Percentiles rank a stretch among this genome's conserved stretches.
These are phyloP conservation scores for Romanomermis culicivorax DNA, from an alignment of 2,888 invertebrate species.

Conservation along the genomic window DNA sequence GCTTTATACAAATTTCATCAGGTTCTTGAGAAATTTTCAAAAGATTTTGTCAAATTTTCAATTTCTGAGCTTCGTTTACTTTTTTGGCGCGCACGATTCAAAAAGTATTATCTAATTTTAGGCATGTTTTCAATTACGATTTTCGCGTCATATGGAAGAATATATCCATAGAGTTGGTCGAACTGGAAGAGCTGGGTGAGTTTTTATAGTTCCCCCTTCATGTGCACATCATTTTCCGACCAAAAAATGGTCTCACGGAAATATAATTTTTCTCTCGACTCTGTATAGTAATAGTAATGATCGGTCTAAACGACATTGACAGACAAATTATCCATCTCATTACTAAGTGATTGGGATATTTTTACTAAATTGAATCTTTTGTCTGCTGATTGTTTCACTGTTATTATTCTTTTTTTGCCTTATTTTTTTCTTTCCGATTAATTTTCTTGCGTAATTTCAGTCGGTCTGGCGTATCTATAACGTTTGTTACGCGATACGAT, in stretches of 20 bases:
- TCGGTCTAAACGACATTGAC: not conserved
- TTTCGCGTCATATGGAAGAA: constrained; percentile 78
- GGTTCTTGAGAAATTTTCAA: not conserved
- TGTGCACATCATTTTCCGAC: too few species aligned
- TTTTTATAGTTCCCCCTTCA: too few species aligned
- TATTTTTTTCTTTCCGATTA: too few species aligned
- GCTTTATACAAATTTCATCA: not conserved
- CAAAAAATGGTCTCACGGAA: too few species aligned
- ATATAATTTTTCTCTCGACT: not conserved
- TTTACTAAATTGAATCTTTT: too few species aligned
- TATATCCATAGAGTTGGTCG: constrained; percentile 88
- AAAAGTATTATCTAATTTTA: constrained; percentile 29
- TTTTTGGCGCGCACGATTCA: not conserved
- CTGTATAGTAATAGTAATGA: too few species aligned
- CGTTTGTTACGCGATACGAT: constrained; percentile 52
- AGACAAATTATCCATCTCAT: too few species aligned
- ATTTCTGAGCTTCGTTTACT: too few species aligned
- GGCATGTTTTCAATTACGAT: constrained; percentile 73
- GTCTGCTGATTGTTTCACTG: too few species aligned
- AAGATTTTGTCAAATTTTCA: not conserved
- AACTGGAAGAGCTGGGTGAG: constrained; percentile 64
- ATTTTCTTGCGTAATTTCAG: too few species aligned
- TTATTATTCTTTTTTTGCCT: too few species aligned
- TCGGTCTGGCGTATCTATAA: constrained; percentile 55
- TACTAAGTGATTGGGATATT: too few species aligned